A percentile compares a stretch with the other conserved stretches of the same genome.
Conservation (phyloP, 2,113 vertebrate genomes). For the Haplotaxodon microlepis region DNA sequence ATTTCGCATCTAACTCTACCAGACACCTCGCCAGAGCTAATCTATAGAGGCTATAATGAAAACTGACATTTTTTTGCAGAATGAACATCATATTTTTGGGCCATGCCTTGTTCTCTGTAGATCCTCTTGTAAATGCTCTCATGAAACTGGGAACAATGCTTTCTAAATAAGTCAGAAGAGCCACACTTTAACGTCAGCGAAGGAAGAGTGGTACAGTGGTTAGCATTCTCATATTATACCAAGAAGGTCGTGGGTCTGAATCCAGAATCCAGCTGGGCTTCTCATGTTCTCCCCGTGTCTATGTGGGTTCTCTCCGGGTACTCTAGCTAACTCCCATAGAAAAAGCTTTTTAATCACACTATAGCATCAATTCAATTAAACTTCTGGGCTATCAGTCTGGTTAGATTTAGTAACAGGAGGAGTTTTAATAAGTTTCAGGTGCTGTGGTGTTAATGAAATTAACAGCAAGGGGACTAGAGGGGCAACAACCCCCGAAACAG, state of each 20-base stretch:
- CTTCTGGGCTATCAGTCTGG: not conserved
- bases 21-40: not conserved
- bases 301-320: not conserved
- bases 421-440: rapidly evolving
- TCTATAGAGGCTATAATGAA: not conserved
- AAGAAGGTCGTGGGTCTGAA: not conserved
- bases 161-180: not conserved
- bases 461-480: not conserved
- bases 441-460: not conserved
- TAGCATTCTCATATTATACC: not conserved
- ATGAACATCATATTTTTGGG: not conserved
- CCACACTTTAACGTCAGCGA: rapidly evolving
- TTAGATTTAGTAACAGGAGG: not conserved
- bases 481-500: not conserved
- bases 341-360: not conserved
- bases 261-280: not conserved
- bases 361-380: not conserved
- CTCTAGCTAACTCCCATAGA: not conserved
- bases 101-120: rapidly evolving
- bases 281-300: not conserved
- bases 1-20: not conserved
- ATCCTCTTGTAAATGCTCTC: not conserved
- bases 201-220: not conserved
- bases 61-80: rapidly evolving
- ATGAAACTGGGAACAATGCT: not conserved